Base-by-base conservation (phyloP, 2,888 invertebrate species). In the Leptinotarsa rubiginosa region DNA sequence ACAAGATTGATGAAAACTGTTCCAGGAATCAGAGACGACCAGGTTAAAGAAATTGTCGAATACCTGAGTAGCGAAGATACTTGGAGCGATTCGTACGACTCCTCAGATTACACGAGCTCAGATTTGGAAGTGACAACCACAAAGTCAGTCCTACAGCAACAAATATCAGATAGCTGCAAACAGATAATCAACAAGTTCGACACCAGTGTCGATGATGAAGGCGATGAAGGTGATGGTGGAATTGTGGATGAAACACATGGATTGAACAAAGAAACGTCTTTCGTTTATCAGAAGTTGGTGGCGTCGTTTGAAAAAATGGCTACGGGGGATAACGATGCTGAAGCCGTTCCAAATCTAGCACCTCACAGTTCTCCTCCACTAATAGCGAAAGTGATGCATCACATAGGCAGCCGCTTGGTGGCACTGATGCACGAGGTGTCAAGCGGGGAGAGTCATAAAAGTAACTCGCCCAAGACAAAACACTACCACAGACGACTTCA, bases 21-120 rank as follows among this genome's bases (percentile, higher is more conserved):
- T 62, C 96, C 96, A 0, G 96, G 96, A 41, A 95, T 97, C 80
- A 91, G 96, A 76, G 96, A 96, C 83, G 96, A 96, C 81, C 96
- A 96, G 87, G 96, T 96, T 54, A 92, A 95, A 25, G 96, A 96
- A 88, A 96, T 97, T 72, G 96, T 97, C 0, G 97, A 97, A 87
- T 97, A 97, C 86, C 88, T 97, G 77, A 96, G 96, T 80, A 96
- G 96, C 80, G 97, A 97, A 85, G 97, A 97, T 84, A 95, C 96
- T 4, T 96, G 96, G 96, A 96, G 96, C 79, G 97, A 97, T 87
- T 96, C 96, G 0, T 96, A 96, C 84, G 97, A 97, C 86, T 96
- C 96, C 3, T 96, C 96, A 0, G 96, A 97, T 86, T 96, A 96
- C 83, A 96, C 96, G 1, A 96, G 95, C 78, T 96, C 96, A 0